Percentiles rank a stretch among this genome's conserved stretches.
Conservation (phyloP, 2,888 invertebrate genomes). For the Strigamia transsilvanica region DNA sequence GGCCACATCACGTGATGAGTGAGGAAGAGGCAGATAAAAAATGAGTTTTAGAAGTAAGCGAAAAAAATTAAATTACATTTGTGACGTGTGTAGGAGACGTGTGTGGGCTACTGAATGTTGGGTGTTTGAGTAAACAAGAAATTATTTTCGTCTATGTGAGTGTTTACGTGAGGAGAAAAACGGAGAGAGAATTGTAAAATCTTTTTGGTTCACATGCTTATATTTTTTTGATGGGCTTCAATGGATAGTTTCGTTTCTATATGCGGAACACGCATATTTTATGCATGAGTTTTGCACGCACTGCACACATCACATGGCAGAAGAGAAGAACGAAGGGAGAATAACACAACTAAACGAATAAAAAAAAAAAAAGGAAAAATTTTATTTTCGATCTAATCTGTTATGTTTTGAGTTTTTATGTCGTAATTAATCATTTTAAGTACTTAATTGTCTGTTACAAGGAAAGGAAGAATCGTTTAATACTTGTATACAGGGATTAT, state of each 20-base stretch:
- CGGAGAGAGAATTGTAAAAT: slow-evolving; percentile 48
- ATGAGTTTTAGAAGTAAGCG: slow-evolving; percentile 46
- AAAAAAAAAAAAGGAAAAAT: neutral
- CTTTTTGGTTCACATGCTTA: slow-evolving; percentile 45
- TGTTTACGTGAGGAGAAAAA: slow-evolving; percentile 49
- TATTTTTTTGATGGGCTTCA: slow-evolving; percentile 47
- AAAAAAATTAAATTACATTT: slow-evolving; percentile 52
- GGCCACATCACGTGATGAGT: slow-evolving; percentile 34
- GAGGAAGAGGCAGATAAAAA: slow-evolving; percentile 44
- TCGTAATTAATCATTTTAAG: slow-evolving; percentile 51
- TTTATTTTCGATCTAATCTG: slow-evolving; percentile 46
- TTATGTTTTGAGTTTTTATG: slow-evolving; percentile 61
- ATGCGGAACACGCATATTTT: slow-evolving; percentile 48
- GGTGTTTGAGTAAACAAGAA: slow-evolving; percentile 45
- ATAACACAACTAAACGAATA: slow-evolving; percentile 57
- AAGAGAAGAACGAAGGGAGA: slow-evolving; percentile 57
- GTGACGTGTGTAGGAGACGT: slow-evolving; percentile 33
- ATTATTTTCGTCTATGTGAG: slow-evolving; percentile 41
- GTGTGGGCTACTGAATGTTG: slow-evolving; percentile 42
- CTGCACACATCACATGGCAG: slow-evolving; percentile 55
- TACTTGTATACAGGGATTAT: neutral
- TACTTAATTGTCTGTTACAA: neutral
- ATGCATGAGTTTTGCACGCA: slow-evolving; percentile 54
- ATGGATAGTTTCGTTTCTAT: slow-evolving; percentile 48
- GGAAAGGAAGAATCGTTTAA: neutral